Evolutionary conservation across 2,113 vertebrate genomes (phyloP).

Genomic region (Odontophorus gujanensis): DNA sequence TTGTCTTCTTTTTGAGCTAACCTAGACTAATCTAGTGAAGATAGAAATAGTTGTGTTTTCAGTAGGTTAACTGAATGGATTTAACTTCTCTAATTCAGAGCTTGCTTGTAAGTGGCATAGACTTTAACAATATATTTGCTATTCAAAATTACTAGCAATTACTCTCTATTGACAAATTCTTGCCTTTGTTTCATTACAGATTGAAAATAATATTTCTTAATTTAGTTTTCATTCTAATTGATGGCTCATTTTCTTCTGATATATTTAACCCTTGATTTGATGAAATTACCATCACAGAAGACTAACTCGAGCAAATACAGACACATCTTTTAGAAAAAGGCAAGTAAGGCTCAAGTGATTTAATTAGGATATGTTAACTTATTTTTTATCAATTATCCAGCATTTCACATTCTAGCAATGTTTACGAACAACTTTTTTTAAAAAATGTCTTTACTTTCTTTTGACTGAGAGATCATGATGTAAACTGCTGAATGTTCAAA

Average conservation of each 20-base stretch:
- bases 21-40: neutral
- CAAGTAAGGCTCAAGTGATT: conserved; percentile 11
- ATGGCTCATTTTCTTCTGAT: neutral
- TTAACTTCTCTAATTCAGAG: neutral
- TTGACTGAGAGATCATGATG: neutral
- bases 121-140: neutral
- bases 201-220: neutral
- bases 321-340: neutral
- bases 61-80: neutral
- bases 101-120: neutral
- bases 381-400: neutral
- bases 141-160: neutral
- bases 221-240: neutral
- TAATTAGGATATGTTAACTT: conserved; percentile 9
- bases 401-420: neutral
- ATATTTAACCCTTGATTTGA: neutral
- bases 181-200: neutral
- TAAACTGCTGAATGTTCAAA: conserved; percentile 9
- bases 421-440: neutral
- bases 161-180: neutral
- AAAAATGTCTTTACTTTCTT: conserved; percentile 20
- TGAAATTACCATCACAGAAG: neutral
- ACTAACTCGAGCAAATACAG: neutral
- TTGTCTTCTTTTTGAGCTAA: neutral
- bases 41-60: neutral